Evolutionary conservation across 2,888 invertebrate species (phyloP), one percentile per base, ranked within the genome.

Genomic region (Cylindroiulus punctatus): DNA sequence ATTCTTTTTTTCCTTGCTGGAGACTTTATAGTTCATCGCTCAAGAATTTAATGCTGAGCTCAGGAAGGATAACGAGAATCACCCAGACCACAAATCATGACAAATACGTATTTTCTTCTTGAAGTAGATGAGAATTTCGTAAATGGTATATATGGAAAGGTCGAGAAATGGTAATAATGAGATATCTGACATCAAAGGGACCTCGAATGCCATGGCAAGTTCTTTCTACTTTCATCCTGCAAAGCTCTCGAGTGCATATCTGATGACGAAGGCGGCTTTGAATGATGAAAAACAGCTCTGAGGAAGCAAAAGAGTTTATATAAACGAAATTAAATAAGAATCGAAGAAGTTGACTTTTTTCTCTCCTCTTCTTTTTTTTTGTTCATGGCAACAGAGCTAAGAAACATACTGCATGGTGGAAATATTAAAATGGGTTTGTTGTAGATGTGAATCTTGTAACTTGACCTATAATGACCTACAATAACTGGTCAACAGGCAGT

Each of bases 51-150:
- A 76, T 76, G 30, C 30, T 76, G 12, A 30, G 76, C 76, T 30
- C 30, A 76, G 76, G 76, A 76, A 76, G 76, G 76, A 76, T 76
- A 76, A 76, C 76, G 76, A 26, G 76, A 76, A 76, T 76, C 76
- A 76, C 76, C 76, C 76, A 76, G 76, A 76, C 76, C 76, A 76
- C 76, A 76, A 76, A 76, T 76, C 76, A 76, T 76, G 76, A 76
- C 76, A 76, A 76, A 76, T 76, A 76, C 76, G 76, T 17, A 76
- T 76, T 76, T 32, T 52, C 30, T 76, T 14, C 30, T 76, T 14
- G 76, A 76, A 76, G 76, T 76, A 76, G 30, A 76, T 76, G 76
- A 26, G 76, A 76, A 76, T 30, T 30, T 76, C 30, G 76, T 76
- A 76, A 76, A 12, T 76, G 76, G 76, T 76, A 76, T 76, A 30